A percentile compares a stretch with the other conserved stretches of the same genome.
Evolutionary conservation across 2,888 invertebrate species (phyloP).

Genomic region (Gastrophysa polygoni): DNA sequence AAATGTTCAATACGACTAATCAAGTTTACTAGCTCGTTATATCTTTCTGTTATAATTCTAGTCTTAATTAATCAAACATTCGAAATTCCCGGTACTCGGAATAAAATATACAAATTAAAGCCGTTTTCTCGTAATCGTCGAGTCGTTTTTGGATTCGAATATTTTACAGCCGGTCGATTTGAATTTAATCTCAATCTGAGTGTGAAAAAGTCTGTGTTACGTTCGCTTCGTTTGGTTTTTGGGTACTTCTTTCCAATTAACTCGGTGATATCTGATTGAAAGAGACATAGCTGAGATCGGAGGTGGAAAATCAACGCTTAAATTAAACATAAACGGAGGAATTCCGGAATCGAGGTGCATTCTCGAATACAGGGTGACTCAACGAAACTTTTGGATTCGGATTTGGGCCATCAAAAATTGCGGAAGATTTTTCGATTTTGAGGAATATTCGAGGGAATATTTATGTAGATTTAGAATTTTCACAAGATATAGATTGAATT

Average conservation of each 20-base stretch:
- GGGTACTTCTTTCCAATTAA: slow-evolving; percentile 19
- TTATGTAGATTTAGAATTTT: too few relatives aligned
- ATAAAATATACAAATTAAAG: slow-evolving; percentile 8
- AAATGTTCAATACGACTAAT: too few relatives aligned
- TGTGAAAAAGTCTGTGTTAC: slow-evolving; percentile 19
- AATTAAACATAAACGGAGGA: not conserved
- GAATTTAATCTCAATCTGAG: slow-evolving; percentile 26
- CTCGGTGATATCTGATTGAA: not conserved
- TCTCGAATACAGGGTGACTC: too few relatives aligned
- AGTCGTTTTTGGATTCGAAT: slow-evolving; percentile 15
- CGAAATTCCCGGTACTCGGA: not conserved
- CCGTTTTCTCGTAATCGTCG: slow-evolving; percentile 12
- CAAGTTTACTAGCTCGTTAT: not conserved
- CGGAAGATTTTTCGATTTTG: too few relatives aligned
- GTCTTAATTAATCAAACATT: not conserved
- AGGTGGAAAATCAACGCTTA: not conserved
- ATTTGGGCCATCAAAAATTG: too few relatives aligned
- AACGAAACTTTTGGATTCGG: too few relatives aligned
- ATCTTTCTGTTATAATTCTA: not conserved
- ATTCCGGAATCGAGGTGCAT: too few relatives aligned
- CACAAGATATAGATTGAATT: too few relatives aligned
- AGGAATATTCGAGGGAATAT: too few relatives aligned
- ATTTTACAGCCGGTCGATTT: slow-evolving; percentile 18
- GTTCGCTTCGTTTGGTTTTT: slow-evolving; percentile 8
- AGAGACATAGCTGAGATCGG: not conserved